Conservation (phyloP, 1,140 invertebrate species). For the Helicoverpa armigera region DNA sequence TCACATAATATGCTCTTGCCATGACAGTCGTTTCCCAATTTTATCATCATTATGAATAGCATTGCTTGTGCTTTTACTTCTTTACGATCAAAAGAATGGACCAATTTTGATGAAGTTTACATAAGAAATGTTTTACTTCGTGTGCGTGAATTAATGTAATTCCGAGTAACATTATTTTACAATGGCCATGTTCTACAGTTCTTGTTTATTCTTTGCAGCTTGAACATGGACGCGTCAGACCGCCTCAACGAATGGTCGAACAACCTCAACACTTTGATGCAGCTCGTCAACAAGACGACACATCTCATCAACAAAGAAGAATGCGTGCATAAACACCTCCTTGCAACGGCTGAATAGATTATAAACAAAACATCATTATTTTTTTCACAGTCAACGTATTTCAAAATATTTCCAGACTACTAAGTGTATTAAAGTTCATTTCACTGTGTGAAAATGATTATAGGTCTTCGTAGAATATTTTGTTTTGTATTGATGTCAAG, state of each 20-base stretch:
- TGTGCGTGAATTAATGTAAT: too few species aligned
- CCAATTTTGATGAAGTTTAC: too few species aligned
- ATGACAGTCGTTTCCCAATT: too few species aligned
- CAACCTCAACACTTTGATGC: slow-evolving; percentile 97
- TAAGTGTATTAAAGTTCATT: neutral
- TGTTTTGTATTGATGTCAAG: neutral
- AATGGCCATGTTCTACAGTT: too few species aligned
- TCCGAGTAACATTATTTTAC: too few species aligned
- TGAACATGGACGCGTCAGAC: slow-evolving; percentile 97
- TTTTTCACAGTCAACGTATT: slow-evolving; percentile 12
- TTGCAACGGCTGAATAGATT: slow-evolving; percentile 73
- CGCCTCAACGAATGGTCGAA: slow-evolving; percentile 98
- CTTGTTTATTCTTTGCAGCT: slow-evolving; percentile 80
- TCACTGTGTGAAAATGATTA: slow-evolving; percentile 41
- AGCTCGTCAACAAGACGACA: slow-evolving; percentile 98
- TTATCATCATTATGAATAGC: too few species aligned
- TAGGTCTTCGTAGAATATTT: slow-evolving; percentile 3
- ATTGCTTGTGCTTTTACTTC: too few species aligned
- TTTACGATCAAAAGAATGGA: too few species aligned
- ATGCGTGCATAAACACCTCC: slow-evolving; percentile 94
- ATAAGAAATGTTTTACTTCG: too few species aligned
- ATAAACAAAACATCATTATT: neutral
- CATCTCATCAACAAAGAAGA: slow-evolving; percentile 99
- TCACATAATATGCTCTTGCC: too few species aligned
- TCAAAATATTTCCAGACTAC: neutral